Base-by-base conservation (phyloP, 2,113 vertebrate species). In the Melanerpes aurifrons region DNA sequence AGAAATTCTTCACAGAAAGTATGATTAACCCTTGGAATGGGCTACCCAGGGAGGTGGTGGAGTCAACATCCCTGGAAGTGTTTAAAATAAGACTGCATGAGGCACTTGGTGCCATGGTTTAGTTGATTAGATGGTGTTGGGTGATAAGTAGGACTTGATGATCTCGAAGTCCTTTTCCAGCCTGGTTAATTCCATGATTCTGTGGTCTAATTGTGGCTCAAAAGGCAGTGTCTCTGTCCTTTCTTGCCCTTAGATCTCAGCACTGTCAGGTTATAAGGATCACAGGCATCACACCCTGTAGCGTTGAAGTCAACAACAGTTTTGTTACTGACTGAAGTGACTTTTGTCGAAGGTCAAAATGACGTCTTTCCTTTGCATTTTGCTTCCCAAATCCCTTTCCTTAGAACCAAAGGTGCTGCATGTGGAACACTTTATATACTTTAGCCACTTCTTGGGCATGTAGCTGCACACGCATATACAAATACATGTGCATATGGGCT, bases 261-360 rank as follows among this genome's bases (percentile, higher is more conserved):
- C 58, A 5, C 29, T 2, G 0, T 3, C 35, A n/a, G 21, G 13
- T 73, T 48, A 10, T 1, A 0, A 28, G 59, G 9, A 53, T 20
- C 11, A 1, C 0, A n/a, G n/a, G 16, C 12, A 0, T 35, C 28
- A 7, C 31, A 11, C 15, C 21, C 32, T 6, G 7, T 45, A 16
- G 7, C 2, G 0, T 1, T 53, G 31, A 67, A 77, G 50, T 75
- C 76, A 54, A 13, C 1, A 6, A 31, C 3, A 3, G 28, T 73
- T 87, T 57, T 86, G 21, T 67, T 86, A 43, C 57, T 71, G 62
- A 31, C 25, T 90, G n/a, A 15, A 43, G 29, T 28, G 54, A 28
- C 25, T 8, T 24, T 56, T 64, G 28, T 25, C n/a, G 70, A 73
- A 1, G 1, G 18, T 78, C 32, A 68, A 56, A 85, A 83, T 64